A percentile compares a stretch with the other conserved stretches of the same genome.
phyloP scores from a whole-genome alignment of 2,888 invertebrate genomes.

The Drosophila sordidula region DNA sequence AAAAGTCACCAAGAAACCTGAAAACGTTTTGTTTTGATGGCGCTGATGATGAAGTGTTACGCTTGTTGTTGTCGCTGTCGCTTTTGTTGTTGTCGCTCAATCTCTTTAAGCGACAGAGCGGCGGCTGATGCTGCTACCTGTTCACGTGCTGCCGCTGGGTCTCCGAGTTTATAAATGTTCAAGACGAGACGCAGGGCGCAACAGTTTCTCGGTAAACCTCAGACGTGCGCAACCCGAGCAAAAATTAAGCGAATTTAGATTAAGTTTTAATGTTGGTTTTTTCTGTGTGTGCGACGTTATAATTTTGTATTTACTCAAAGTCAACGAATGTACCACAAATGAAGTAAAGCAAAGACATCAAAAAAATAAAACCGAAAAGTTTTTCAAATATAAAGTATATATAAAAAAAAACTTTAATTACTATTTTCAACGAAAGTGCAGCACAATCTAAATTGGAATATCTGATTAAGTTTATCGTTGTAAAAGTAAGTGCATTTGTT shows the following conservation, averaged over 20 bases:
- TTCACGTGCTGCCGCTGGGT: slow-evolving; percentile 67
- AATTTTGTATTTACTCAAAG: slow-evolving; percentile 10
- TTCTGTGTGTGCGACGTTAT: slow-evolving; percentile 10
- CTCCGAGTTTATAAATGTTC: slow-evolving; percentile 75
- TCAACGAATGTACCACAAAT: slow-evolving; percentile 25
- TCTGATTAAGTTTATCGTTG: not conserved
- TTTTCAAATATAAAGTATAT: slow-evolving; percentile 1
- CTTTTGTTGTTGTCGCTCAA: slow-evolving; percentile 16
- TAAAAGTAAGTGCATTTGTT: slow-evolving; percentile 18
- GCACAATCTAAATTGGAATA: slow-evolving; percentile 10
- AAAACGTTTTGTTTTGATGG: slow-evolving; percentile 59
- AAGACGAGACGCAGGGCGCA: slow-evolving; percentile 62
- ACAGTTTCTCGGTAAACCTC: slow-evolving; percentile 71
- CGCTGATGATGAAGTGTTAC: slow-evolving; percentile 55
- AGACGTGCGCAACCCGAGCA: slow-evolving; percentile 59
- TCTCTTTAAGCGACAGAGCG: slow-evolving; percentile 47
- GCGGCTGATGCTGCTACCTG: slow-evolving; percentile 60
- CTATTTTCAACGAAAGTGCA: slow-evolving; percentile 19
- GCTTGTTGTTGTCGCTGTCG: slow-evolving; percentile 21
- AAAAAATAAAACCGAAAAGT: slow-evolving; percentile 6
- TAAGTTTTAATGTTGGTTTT: slow-evolving; percentile 44
- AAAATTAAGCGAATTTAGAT: slow-evolving; percentile 56
- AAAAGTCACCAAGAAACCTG: slow-evolving; percentile 50
- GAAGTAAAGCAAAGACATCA: slow-evolving; percentile 22
- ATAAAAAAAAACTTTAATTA: slow-evolving; percentile 1